A percentile compares a stretch with the other conserved stretches of the same genome.
Evolutionary conservation across 2,113 vertebrate species (phyloP).

Genomic region (Benitochromis conjunctus): DNA sequence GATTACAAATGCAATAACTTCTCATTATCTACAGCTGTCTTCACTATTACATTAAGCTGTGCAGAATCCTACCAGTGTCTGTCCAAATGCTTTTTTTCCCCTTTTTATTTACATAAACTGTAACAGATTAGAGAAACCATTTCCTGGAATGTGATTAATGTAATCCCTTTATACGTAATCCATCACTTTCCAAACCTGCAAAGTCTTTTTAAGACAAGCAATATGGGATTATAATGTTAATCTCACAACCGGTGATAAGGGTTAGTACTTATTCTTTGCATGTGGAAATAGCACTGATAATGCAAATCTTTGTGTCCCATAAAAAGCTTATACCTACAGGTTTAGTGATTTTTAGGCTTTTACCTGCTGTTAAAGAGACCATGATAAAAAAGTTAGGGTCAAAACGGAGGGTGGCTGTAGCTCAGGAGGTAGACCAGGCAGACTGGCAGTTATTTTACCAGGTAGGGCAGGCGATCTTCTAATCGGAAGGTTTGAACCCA

Average conservation of each 20-base stretch:
- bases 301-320: neutral
- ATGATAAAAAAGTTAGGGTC: neutral
- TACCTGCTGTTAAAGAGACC: neutral
- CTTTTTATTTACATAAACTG: neutral
- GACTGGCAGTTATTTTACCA: neutral
- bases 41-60: neutral
- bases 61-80: neutral
- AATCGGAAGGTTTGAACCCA: neutral
- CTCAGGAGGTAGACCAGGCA: neutral
- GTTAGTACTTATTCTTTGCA: neutral
- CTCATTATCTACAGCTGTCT: neutral
- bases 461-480: neutral
- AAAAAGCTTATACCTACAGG: neutral
- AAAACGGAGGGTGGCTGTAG: neutral
- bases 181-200: slow-evolving; percentile 9
- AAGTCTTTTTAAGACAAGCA: slow-evolving; percentile 3
- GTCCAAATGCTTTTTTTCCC: neutral
- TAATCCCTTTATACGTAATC: slow-evolving; percentile 33
- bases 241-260: slow-evolving; percentile 1
- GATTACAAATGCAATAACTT: neutral
- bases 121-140: slow-evolving; percentile 12
- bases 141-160: slow-evolving; percentile 26
- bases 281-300: neutral
- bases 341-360: neutral
- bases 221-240: slow-evolving; percentile 26